A percentile compares a stretch with the other conserved stretches of the same genome.
Evolutionary conservation across 2,888 invertebrate genomes (phyloP).

Genomic region (Microctonus aethiopoides): DNA sequence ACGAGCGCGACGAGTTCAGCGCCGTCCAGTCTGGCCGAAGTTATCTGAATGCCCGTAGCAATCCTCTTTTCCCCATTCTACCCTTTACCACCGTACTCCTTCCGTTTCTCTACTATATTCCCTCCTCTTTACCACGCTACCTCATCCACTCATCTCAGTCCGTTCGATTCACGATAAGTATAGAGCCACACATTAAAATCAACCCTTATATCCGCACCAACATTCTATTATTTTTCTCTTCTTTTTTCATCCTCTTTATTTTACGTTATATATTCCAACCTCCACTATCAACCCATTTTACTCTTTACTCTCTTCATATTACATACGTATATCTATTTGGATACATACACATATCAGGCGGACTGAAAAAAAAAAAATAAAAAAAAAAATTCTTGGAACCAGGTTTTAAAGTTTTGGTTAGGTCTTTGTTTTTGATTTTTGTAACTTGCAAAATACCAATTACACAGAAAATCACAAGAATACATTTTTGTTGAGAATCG

Average conservation of each 20-base stretch:
- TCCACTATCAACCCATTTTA: slow-evolving; percentile 7
- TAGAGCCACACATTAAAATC: slow-evolving; percentile 43
- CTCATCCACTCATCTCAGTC: slow-evolving; percentile 20
- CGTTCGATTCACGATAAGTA: slow-evolving; percentile 36
- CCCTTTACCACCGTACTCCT: slow-evolving; percentile 31
- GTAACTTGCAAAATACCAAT: too few species aligned
- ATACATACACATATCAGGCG: too few species aligned
- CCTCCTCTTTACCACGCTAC: slow-evolving; percentile 13
- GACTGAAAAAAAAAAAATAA: too few species aligned
- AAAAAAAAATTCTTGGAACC: too few species aligned
- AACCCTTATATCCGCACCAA: slow-evolving; percentile 36
- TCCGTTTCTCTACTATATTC: slow-evolving; percentile 7
- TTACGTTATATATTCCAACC: slow-evolving; percentile 23
- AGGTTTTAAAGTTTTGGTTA: too few species aligned
- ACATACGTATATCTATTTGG: too few species aligned
- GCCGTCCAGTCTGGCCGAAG: slow-evolving; percentile 65
- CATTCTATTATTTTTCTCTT: slow-evolving; percentile 31
- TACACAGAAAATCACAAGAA: too few species aligned
- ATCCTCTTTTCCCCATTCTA: slow-evolving; percentile 39
- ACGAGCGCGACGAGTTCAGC: slow-evolving; percentile 60
- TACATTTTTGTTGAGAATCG: too few species aligned
- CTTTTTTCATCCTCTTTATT: slow-evolving; percentile 20
- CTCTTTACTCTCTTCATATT: neutral
- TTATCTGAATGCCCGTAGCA: slow-evolving; percentile 42
- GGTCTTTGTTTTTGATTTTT: too few species aligned